phyloP scores from a whole-genome alignment of 2,113 vertebrate species.

The Zapornia atra region DNA sequence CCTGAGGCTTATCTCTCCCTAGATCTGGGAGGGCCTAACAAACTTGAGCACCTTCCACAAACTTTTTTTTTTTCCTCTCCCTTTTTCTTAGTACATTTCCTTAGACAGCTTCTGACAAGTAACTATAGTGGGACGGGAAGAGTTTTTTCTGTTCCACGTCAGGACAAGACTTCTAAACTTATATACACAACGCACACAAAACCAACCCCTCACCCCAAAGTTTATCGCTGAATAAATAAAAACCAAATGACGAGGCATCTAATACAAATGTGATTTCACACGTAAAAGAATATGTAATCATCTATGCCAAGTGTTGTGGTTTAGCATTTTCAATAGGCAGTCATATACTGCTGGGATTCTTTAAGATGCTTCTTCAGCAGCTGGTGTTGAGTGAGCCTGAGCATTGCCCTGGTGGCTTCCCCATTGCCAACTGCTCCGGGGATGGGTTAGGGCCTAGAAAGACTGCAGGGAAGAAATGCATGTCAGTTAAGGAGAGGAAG shows the following conservation, averaged over 20 bases:
- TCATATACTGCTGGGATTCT: neutral
- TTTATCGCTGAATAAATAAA: neutral
- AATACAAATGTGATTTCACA: neutral
- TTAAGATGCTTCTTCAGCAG: neutral
- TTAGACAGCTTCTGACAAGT: neutral
- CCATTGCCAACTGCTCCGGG: neutral
- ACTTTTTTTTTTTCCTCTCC: neutral
- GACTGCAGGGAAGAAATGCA: neutral
- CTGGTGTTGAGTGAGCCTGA: neutral
- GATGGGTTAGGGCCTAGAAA: neutral
- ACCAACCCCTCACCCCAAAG: neutral
- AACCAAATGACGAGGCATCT: neutral
- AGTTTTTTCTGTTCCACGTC: neutral
- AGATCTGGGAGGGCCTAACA: slow-evolving; percentile 1
- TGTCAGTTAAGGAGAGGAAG: neutral
- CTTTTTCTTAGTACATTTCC: neutral
- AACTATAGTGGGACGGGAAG: neutral
- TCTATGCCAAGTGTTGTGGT: neutral
- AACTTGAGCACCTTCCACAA: neutral
- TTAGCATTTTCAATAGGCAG: neutral
- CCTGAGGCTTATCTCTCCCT: slow-evolving; percentile 20
- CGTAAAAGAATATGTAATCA: neutral
- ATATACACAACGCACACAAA: neutral
- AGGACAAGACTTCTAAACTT: neutral
- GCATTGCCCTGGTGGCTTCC: neutral